A percentile compares a stretch with the other conserved stretches of the same genome.
Evolutionary conservation across 2,888 invertebrate species (phyloP).

Genomic region (Sericinus montela): DNA sequence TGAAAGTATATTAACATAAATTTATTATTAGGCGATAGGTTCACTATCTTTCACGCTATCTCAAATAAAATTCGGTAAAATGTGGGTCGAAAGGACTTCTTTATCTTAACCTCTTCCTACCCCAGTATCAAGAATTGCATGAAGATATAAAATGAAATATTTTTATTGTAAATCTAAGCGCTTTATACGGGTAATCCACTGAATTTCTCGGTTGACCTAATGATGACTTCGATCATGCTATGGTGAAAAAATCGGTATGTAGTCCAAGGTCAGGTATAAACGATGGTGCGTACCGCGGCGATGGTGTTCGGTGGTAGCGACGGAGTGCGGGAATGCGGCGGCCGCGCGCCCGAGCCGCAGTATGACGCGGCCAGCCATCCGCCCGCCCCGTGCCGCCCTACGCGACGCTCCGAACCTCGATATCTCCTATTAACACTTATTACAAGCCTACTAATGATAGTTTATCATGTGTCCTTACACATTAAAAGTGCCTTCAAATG

Average conservation of each 20-base stretch:
- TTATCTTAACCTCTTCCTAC: no score
- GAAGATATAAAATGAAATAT: no score
- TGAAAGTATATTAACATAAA: no score
- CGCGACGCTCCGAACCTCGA: constrained; percentile 32
- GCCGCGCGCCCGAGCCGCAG: constrained; percentile 57
- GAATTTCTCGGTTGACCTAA: constrained; percentile 15
- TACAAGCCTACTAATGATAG: constrained; percentile 25
- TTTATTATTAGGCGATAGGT: no score
- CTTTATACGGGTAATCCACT: not conserved
- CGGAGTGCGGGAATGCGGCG: constrained; percentile 38
- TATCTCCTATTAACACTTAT: constrained; percentile 37
- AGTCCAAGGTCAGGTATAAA: constrained; percentile 71
- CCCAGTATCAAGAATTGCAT: no score
- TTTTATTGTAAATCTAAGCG: no score
- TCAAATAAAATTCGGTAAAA: no score
- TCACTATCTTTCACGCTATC: no score
- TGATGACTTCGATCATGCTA: constrained; percentile 13
- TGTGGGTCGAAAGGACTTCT: no score
- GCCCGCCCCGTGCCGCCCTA: constrained; percentile 50
- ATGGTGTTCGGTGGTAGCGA: constrained; percentile 32
- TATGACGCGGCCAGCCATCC: constrained; percentile 65
- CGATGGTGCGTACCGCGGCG: constrained; percentile 55
- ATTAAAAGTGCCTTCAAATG: constrained; percentile 53
- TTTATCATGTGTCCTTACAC: constrained; percentile 30
- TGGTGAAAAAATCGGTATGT: constrained; percentile 37